phyloP scores from a whole-genome alignment of 1,140 invertebrate genomes.

The Zaprionus capensis region DNA sequence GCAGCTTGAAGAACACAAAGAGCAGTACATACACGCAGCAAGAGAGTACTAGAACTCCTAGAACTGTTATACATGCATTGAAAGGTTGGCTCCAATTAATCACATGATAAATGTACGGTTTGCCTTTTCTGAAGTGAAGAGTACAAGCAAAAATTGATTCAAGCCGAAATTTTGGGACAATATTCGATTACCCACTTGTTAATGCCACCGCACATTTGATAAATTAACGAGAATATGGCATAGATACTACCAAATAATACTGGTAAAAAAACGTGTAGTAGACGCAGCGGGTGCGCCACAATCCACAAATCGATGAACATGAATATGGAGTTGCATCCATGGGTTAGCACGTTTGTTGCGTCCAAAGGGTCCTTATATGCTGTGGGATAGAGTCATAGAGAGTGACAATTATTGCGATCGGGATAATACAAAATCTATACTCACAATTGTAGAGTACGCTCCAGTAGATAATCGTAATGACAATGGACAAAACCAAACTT shows the following conservation, averaged over 20 bases:
- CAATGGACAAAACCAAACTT: slow-evolving; percentile 86
- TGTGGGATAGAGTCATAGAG: slow-evolving; percentile 14
- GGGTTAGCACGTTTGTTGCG: slow-evolving; percentile 89
- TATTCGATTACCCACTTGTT: slow-evolving; percentile 85
- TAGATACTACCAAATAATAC: slow-evolving; percentile 87
- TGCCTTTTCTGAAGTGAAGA: slow-evolving; percentile 85
- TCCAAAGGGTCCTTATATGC: slow-evolving; percentile 67
- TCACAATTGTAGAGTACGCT: slow-evolving; percentile 86
- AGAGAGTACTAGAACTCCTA: slow-evolving; percentile 85
- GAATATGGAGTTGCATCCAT: slow-evolving; percentile 89
- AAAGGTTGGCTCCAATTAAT: slow-evolving; percentile 88
- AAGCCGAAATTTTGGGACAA: not conserved
- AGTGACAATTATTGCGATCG: not conserved
- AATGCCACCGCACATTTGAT: slow-evolving; percentile 89
- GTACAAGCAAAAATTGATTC: not conserved
- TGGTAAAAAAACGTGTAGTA: slow-evolving; percentile 90
- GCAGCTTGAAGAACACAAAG: slow-evolving; percentile 75
- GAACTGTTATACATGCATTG: slow-evolving; percentile 85
- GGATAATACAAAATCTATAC: not conserved
- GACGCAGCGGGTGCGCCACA: slow-evolving; percentile 88
- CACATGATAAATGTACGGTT: slow-evolving; percentile 88
- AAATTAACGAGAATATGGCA: slow-evolving; percentile 89
- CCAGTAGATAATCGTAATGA: slow-evolving; percentile 88
- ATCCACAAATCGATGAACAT: slow-evolving; percentile 90
- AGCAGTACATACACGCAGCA: slow-evolving; percentile 76